Evolutionary conservation across 2,888 invertebrate genomes (phyloP).

Genomic region (Maniola hyperantus): DNA sequence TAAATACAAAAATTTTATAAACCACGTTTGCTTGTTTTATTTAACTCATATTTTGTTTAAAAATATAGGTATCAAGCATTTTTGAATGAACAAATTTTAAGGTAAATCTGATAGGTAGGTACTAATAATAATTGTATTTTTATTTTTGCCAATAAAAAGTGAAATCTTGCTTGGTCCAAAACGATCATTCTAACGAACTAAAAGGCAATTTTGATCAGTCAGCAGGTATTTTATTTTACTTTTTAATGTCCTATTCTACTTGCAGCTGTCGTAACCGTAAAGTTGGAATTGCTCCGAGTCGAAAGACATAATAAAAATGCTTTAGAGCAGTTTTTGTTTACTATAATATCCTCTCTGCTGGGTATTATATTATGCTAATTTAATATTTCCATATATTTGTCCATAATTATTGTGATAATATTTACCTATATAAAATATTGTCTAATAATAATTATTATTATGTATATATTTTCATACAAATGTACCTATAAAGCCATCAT

Average conservation of each 20-base stretch:
- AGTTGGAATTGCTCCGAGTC: constrained; percentile 35
- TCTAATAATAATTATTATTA: no score
- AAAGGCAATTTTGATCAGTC: constrained; percentile 17
- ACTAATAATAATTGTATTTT: no score
- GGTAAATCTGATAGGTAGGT: no score
- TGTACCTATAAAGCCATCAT: no score
- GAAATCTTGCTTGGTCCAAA: no score
- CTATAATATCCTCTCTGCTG: constrained; percentile 11
- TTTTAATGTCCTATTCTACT: constrained; percentile 39
- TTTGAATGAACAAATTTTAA: background rate
- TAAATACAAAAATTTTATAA: constrained; percentile 80
- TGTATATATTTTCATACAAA: no score
- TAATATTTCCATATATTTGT: background rate
- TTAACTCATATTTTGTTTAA: constrained; percentile 2
- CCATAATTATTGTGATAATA: no score
- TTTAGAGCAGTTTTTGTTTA: constrained; percentile 34
- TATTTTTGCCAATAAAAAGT: no score
- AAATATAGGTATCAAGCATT: background rate
- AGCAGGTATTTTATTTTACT: constrained; percentile 39
- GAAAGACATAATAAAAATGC: constrained; percentile 36
- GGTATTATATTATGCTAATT: constrained; percentile 9
- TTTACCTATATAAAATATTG: no score
- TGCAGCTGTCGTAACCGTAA: constrained; percentile 41
- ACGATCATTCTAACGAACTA: background rate
- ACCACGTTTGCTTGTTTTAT: constrained; percentile 51